Evolutionary conservation across 2,113 vertebrate species (phyloP), one percentile per base, ranked within the genome.

Genomic region (Natator depressus): DNA sequence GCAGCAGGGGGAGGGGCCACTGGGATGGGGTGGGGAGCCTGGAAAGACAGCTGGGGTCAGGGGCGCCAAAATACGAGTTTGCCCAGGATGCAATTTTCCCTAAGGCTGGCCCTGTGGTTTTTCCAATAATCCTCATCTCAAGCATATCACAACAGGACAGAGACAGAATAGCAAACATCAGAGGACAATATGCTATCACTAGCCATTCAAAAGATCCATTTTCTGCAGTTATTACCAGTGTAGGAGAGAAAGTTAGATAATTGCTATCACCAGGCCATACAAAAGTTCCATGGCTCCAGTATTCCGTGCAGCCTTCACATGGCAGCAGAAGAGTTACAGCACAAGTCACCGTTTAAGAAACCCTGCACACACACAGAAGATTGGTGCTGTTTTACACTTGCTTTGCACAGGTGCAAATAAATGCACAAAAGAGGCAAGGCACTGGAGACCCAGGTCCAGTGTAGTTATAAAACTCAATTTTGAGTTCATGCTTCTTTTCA

Each of bases 311-410:
- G 25, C 14, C 11, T 57, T 84, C 55, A 87, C 4, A 35, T 29
- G 3, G 19, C 1, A 5, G 62, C 82, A 6, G 47, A 90, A 31
- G 10, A 75, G 19, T 46, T 31, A 75, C 10, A 76, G 42, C 72
- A 65, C 38, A 93, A 88, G 50, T 1, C 0, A 0, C 13, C 57
- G 62, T 4, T 11, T 1, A 65, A 5, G 1, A 0, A 27, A 4
- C 4, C 25, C 4, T 10, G 8, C 10, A 57, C 55, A 57, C 55
- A 49, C 29, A 6, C 50, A 4, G 5, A 0, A 50, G 62, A 85
- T 31, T 38, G 11, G 8, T 0, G 1, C 5, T 29, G 31, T 49
- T 93, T 93, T 47, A 31, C 29, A 49, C 54, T 72, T 51, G 42
- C 31, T 35, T 49, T 50, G 46, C 16, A 42, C 53, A 25, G 29